Evolutionary conservation across 2,113 vertebrate genomes (phyloP).

Genomic region (Meriones unguiculatus): DNA sequence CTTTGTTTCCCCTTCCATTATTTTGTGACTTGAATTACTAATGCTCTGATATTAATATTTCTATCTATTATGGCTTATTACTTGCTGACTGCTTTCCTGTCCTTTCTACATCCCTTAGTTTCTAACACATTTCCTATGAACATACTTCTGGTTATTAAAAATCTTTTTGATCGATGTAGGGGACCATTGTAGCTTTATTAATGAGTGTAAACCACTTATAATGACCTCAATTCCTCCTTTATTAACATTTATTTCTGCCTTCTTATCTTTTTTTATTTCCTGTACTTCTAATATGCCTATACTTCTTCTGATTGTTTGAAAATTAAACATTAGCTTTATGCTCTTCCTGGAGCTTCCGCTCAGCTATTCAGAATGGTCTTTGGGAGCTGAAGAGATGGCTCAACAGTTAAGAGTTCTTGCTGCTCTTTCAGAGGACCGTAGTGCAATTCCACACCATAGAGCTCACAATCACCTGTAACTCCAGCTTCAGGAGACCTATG

Average conservation of each 20-base stretch:
- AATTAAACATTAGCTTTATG: slow-evolving; percentile 24
- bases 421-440: neutral
- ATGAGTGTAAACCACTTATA: neutral
- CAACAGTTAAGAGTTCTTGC: neutral
- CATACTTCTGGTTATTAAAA: slow-evolving; percentile 7
- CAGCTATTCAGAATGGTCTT: neutral
- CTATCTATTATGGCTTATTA: neutral
- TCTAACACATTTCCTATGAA: neutral
- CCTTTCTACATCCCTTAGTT: slow-evolving; percentile 12
- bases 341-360: neutral
- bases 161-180: slow-evolving; percentile 7
- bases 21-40: slow-evolving; percentile 1
- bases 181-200: neutral
- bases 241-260: slow-evolving; percentile 47
- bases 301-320: neutral
- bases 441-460: neutral
- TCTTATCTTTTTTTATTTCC: slow-evolving; percentile 9
- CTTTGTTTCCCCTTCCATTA: slow-evolving; percentile 27
- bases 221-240: neutral
- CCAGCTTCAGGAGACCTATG: no score
- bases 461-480: neutral
- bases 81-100: neutral
- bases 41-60: slow-evolving; percentile 36
- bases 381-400: neutral
- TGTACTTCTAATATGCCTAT: neutral